These are phyloP conservation scores for Drosophila biarmipes DNA, from an alignment of 1,140 invertebrate genomes.

Conservation along the genomic window DNA sequence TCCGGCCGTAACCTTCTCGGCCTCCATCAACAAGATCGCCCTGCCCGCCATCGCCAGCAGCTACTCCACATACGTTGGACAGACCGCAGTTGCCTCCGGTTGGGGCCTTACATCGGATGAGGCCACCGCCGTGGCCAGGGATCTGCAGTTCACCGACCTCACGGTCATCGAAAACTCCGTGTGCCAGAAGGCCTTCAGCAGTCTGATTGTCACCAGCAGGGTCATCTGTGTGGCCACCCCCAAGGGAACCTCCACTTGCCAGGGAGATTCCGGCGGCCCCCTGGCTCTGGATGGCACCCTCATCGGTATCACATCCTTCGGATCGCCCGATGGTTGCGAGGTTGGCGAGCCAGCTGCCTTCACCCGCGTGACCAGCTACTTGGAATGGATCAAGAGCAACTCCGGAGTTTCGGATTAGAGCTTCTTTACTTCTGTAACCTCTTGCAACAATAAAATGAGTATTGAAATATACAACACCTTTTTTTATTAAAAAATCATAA, in stretches of 20 bases:
- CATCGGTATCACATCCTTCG: slow-evolving; percentile 87
- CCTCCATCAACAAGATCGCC: slow-evolving; percentile 20
- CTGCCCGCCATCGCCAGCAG: slow-evolving; percentile 30
- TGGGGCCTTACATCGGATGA: slow-evolving; percentile 41
- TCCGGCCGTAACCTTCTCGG: slow-evolving; percentile 6
- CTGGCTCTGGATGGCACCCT: slow-evolving; percentile 64
- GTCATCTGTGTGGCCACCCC: slow-evolving; percentile 53
- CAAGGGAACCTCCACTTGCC: slow-evolving; percentile 67
- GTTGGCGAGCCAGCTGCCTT: slow-evolving; percentile 85
- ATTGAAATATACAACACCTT: too few species aligned
- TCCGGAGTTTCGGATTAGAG: slow-evolving; percentile 21
- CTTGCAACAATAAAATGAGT: too few species aligned
- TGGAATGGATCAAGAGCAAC: slow-evolving; percentile 85
- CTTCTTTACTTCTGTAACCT: too few species aligned
- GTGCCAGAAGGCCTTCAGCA: slow-evolving; percentile 21
- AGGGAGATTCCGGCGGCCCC: slow-evolving; percentile 85
- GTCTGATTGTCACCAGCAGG: slow-evolving; percentile 12
- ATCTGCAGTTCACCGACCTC: slow-evolving; percentile 32
- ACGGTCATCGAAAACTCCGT: slow-evolving; percentile 19
- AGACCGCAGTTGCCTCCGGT: slow-evolving; percentile 41
- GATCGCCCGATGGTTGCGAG: slow-evolving; percentile 85
- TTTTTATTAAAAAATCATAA: too few species aligned
- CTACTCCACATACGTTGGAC: slow-evolving; percentile 35
- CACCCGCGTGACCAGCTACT: slow-evolving; percentile 85
- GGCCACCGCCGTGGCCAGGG: slow-evolving; percentile 7